Evolutionary conservation across 2,797 vertebrate species (phyloP).

Genomic region (Gymnothorax reevesii): DNA sequence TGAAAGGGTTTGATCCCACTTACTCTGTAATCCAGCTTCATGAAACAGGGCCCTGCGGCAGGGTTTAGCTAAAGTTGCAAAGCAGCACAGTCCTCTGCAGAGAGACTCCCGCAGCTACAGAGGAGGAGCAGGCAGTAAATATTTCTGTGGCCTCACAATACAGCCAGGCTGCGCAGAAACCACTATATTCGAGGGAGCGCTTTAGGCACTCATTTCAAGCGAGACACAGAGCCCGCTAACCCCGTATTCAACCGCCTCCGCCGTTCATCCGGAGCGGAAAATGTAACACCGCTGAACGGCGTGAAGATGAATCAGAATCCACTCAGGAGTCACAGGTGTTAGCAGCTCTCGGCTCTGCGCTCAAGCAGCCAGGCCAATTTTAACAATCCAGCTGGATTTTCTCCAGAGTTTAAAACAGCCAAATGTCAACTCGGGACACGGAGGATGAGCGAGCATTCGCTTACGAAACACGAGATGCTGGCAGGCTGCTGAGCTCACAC

Average conservation of each 20-base stretch:
- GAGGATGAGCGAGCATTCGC: neutral
- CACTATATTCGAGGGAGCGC: conserved; percentile 24
- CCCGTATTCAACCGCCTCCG: neutral
- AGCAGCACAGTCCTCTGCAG: conserved; percentile 60
- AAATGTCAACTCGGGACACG: neutral
- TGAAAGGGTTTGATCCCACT: too few relatives aligned
- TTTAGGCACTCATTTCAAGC: neutral
- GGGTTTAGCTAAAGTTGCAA: conserved; percentile 65
- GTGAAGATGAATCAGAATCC: conserved; percentile 1
- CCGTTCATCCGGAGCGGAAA: neutral
- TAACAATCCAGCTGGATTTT: neutral
- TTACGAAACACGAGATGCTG: neutral
- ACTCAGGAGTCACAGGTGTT: conserved; percentile 2
- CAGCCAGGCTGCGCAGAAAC: conserved; percentile 41
- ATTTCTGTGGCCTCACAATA: conserved; percentile 36
- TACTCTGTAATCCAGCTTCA: too few relatives aligned
- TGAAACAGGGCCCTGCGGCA: neutral
- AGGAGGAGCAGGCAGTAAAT: conserved; percentile 41
- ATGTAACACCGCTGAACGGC: neutral
- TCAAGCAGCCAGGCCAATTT: neutral
- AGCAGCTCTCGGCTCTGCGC: neutral
- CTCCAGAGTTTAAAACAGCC: neutral
- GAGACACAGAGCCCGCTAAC: neutral
- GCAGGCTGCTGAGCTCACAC: neutral
- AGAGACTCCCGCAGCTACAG: conserved; percentile 37